Percentiles rank a stretch among this genome's conserved stretches.
These are phyloP conservation scores for Aldrovandia affinis DNA, from an alignment of 2,797 vertebrate genomes.

Conservation along the genomic window DNA sequence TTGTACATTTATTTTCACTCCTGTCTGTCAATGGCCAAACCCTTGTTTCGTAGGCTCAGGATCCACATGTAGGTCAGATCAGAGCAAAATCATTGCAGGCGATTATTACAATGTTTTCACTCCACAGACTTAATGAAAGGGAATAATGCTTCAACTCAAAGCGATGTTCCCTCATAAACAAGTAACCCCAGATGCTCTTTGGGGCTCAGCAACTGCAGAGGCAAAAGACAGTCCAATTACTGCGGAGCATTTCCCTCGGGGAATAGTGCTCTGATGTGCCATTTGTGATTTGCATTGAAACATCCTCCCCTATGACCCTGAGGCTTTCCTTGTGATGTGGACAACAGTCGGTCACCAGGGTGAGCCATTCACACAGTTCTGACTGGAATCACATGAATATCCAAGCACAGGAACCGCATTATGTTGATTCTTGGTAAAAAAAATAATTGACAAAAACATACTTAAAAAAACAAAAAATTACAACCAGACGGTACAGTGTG, in stretches of 20 bases:
- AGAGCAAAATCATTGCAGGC: not conserved
- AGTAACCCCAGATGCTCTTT: not conserved
- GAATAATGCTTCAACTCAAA: not conserved
- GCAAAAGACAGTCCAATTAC: not conserved
- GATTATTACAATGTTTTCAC: not conserved
- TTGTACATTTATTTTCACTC: not conserved
- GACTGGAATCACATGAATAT: not conserved
- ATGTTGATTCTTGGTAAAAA: not conserved
- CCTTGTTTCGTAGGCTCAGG: not conserved
- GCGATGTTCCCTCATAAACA: not conserved
- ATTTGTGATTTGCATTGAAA: not conserved
- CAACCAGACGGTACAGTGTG: too few relatives aligned
- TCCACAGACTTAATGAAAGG: not conserved
- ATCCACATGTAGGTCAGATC: not conserved
- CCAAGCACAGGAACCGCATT: not conserved
- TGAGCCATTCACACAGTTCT: not conserved
- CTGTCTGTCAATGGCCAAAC: not conserved
- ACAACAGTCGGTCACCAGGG: not conserved
- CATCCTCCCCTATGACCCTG: not conserved
- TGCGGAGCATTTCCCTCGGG: too few relatives aligned
- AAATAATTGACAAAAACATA: too few relatives aligned
- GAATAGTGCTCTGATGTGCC: not conserved
- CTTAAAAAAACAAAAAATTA: too few relatives aligned
- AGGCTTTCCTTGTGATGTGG: not conserved
- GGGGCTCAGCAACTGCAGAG: not conserved